Evolutionary conservation across 2,797 vertebrate species (phyloP), one percentile per base, ranked within the genome.

Genomic region (Delichon dasypus): DNA sequence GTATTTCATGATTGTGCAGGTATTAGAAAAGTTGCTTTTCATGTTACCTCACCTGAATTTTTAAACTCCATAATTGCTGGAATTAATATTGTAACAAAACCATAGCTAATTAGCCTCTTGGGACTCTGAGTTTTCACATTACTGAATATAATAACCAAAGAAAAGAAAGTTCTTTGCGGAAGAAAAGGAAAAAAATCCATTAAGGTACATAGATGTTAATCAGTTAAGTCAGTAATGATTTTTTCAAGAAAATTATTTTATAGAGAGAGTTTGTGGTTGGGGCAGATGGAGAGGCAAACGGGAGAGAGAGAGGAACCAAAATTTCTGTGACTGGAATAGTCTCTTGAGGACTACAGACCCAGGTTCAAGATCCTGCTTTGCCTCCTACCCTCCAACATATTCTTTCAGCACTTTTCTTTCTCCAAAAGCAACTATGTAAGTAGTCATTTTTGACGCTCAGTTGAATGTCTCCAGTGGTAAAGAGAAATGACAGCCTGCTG

Each of bases 81-180:
- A 94, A 93, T 82, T 88, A 91, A 82, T 76, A 94, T 36, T 96
- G 45, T 61, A 87, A 87, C 48, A 94, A 96, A 91, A 40, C 32
- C 25, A 21, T 42, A 40, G 53, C 61, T 93, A 94, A 86, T 96
- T 88, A 90, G 27, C 29, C 88, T 68, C 83, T 38, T 65, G 83
- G 47, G 89, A 81, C 60, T 91, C 45, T 27, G 44, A 61, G 48
- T 60, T 90, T 91, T 88, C 32, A 74, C 64, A 79, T 91, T 76
- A 79, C 57, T 88, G 48, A 85, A 68, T 86, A 74, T 54, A 91
- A 91, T 82, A 92, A 38, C 38, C 74, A 87, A 75, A 51, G 38
- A 67, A 79, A 13, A 61, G 57, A 30, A 94, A 76, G 45, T 65
- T 74, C 26, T 76, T 73, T 70, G 55, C 53, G 57, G 30, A 86